Base-by-base conservation (phyloP, 1,140 invertebrate species). In the Bombus affinis region DNA sequence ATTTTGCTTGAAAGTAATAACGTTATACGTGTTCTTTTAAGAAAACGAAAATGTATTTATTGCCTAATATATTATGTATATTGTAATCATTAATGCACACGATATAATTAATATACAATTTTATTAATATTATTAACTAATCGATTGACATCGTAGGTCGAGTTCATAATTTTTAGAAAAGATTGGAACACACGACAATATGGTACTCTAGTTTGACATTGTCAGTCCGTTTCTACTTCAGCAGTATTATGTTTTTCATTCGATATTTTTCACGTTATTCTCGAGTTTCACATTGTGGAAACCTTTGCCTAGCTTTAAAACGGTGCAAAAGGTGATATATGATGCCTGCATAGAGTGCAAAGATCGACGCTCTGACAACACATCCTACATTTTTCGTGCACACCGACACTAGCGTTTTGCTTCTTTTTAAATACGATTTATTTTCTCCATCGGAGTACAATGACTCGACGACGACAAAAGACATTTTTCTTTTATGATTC, bases 301-400 rank as follows among this genome's bases (percentile, higher is more conserved):
- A 65, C 10, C 66, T n/a, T 83, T 82, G 57, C 42, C 22, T 42
- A 71, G 62, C 57, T 44, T 85, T 78, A 76, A 85, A 76, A 71
- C 68, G 47, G 47, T 53, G 79, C 73, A 78, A 86, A 83, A 76
- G 59, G 77, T 80, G 53, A 88, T 80, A 86, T 86, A 70, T 83
- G 83, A 80, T 82, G 74, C 62, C 70, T 72, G 81, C 79, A 80
- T 82, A 42, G 74, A 85, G 88, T 47, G 59, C 77, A 75, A 87
- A 80, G 71, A 79, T 72, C 82, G 66, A 85, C 57, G 78, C 65
- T 47, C 76, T 79, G 75, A 88, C 86, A 88, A 89, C 66, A 68
- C 37, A 71, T 70, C 32, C 72, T 81, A 53, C 86, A 76, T 76
- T 87, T 83, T 88, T 87, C 65, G 71, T 42, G 18, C 74, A 44